A percentile compares a stretch with the other conserved stretches of the same genome.
Evolutionary conservation across 2,888 invertebrate genomes (phyloP).

Genomic region (Cheilosia variabilis): DNA sequence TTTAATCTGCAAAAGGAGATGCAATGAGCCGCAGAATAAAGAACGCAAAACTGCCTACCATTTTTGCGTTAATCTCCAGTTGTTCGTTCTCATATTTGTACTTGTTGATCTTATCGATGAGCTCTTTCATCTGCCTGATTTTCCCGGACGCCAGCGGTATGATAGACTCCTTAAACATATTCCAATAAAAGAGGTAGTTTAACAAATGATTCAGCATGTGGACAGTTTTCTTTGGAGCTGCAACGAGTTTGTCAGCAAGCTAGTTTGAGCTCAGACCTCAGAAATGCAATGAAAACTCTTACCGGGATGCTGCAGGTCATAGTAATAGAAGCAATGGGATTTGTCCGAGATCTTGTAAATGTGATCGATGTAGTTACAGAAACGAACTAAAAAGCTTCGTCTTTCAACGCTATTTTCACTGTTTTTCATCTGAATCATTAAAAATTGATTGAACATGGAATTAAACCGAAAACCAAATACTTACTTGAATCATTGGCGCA

Average conservation of each 20-base stretch:
- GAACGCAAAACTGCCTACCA: constrained; percentile 22
- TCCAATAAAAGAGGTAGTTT: constrained; percentile 81
- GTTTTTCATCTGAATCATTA: constrained; percentile 58
- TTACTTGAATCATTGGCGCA: constrained; percentile 76
- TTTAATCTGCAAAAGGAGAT: constrained; percentile 34
- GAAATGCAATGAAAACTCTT: constrained; percentile 37
- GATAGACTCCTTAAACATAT: constrained; percentile 79
- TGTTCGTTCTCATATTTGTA: constrained; percentile 76
- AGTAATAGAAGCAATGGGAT: constrained; percentile 78
- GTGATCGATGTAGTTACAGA: constrained; percentile 79
- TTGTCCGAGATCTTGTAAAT: constrained; percentile 81
- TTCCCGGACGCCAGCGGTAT: constrained; percentile 76
- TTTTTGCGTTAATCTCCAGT: constrained; percentile 61
- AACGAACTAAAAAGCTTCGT: constrained; percentile 78
- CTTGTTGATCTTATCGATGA: constrained; percentile 69
- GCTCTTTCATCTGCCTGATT: constrained; percentile 75
- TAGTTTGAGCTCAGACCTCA: not conserved
- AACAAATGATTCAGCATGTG: constrained; percentile 79
- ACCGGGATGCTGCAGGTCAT: constrained; percentile 80
- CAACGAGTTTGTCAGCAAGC: not conserved
- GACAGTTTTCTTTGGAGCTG: constrained; percentile 80
- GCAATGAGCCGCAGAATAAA: not conserved
- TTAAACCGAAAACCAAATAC: not conserved
- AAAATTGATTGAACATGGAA: not conserved
- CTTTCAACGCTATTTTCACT: constrained; percentile 77